A percentile compares a stretch with the other conserved stretches of the same genome.
Conservation (phyloP, 2,888 invertebrate species). For the Portevinia maculata region DNA sequence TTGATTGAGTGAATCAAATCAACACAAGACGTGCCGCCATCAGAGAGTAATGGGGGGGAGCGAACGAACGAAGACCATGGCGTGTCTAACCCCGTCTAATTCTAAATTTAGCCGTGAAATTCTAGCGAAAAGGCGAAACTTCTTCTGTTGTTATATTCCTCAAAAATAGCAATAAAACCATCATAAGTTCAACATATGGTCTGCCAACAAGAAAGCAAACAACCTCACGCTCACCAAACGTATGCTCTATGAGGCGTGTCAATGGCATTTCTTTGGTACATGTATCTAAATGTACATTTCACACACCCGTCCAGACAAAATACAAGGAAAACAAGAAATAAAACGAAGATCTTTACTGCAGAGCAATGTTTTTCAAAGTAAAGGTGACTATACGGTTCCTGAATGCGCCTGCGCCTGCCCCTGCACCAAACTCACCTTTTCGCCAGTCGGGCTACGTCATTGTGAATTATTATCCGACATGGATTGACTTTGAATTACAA, state of each 20-base stretch:
- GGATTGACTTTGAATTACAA: slow-evolving; percentile 66
- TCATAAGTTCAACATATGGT: slow-evolving; percentile 67
- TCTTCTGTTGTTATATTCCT: slow-evolving; percentile 45
- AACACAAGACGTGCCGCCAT: slow-evolving; percentile 60
- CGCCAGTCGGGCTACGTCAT: slow-evolving; percentile 55
- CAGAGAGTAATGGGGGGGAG: slow-evolving; percentile 14
- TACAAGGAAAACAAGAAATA: slow-evolving; percentile 43
- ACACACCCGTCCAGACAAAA: slow-evolving; percentile 44
- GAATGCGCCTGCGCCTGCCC: background rate
- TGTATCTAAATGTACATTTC: slow-evolving; percentile 6
- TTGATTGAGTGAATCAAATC: slow-evolving; percentile 74
- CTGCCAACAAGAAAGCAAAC: slow-evolving; percentile 56
- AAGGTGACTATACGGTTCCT: slow-evolving; percentile 34
- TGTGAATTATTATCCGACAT: slow-evolving; percentile 62
- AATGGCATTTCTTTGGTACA: slow-evolving; percentile 34
- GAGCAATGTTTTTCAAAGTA: slow-evolving; percentile 8
- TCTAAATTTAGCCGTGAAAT: slow-evolving; percentile 70
- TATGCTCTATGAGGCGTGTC: slow-evolving; percentile 68
- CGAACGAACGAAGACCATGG: slow-evolving; percentile 15
- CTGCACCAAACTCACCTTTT: slow-evolving; percentile 22
- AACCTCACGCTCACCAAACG: slow-evolving; percentile 53
- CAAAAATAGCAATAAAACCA: slow-evolving; percentile 62
- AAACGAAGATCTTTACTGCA: slow-evolving; percentile 34
- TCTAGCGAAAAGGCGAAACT: slow-evolving; percentile 57
- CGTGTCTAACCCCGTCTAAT: slow-evolving; percentile 45